phyloP scores from a whole-genome alignment of 2,113 vertebrate genomes.

The Scomber scombrus region DNA sequence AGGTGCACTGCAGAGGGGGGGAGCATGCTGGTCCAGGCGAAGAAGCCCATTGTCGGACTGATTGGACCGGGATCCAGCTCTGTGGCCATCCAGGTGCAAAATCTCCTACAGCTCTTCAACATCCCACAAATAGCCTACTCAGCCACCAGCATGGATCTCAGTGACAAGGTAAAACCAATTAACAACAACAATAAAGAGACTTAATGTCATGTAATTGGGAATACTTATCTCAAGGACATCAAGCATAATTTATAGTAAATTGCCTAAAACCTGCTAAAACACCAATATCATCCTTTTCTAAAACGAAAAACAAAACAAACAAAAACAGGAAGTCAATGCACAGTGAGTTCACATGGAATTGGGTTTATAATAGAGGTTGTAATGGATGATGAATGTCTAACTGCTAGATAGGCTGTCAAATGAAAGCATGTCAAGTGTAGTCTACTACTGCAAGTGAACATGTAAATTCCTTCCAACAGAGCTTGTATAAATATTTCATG shows the following conservation, averaged over 20 bases:
- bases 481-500: constrained; percentile 98
- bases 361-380: not conserved
- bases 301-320: too few relatives aligned
- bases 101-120: constrained; percentile 98
- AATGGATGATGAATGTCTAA: constrained; percentile 3
- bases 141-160: constrained; percentile 98
- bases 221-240: not conserved
- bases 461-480: constrained; percentile 71
- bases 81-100: constrained; percentile 99
- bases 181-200: not conserved
- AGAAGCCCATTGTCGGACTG: constrained; percentile 97
- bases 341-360: not conserved
- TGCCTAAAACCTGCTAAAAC: not conserved
- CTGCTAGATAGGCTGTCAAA: not conserved
- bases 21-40: constrained; percentile 86
- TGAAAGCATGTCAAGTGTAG: not conserved
- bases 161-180: constrained; percentile 87
- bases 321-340: not conserved
- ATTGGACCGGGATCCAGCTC: constrained; percentile 99
- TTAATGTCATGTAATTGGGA: not conserved
- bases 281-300: not conserved
- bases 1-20: constrained; percentile 85
- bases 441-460: constrained; percentile 8
- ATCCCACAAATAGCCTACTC: constrained; percentile 99
- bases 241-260: not conserved